Evolutionary conservation across 2,888 invertebrate species (phyloP).

Genomic region (Zeuzera pyrina): DNA sequence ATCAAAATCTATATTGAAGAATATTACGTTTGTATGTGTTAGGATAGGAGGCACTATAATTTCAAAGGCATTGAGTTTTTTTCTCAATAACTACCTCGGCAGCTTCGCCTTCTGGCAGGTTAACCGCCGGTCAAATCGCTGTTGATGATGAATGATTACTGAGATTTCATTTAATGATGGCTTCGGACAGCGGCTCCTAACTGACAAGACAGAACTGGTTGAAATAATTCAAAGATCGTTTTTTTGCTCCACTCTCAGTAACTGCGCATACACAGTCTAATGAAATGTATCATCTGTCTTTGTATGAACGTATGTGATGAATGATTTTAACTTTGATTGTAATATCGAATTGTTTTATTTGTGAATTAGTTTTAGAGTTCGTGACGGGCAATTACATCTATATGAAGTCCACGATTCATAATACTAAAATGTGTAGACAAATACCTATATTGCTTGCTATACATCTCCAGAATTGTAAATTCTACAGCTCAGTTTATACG

Average conservation of each 20-base stretch:
- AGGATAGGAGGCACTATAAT: too few relatives aligned
- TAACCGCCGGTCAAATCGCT: slow-evolving; percentile 55
- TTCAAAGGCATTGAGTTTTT: too few relatives aligned
- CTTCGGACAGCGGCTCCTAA: slow-evolving; percentile 41
- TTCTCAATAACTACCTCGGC: slow-evolving; percentile 40
- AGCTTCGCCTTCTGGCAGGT: slow-evolving; percentile 43
- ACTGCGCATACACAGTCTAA: slow-evolving; percentile 22
- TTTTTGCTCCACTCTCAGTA: slow-evolving; percentile 23
- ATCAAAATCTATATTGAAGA: too few relatives aligned
- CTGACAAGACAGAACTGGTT: slow-evolving; percentile 42
- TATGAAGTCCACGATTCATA: too few relatives aligned
- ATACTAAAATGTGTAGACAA: too few relatives aligned
- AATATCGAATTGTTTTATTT: slow-evolving; percentile 18
- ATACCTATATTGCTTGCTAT: too few relatives aligned
- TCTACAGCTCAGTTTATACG: too few relatives aligned
- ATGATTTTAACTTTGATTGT: slow-evolving; percentile 13
- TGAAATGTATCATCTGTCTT: slow-evolving; percentile 47
- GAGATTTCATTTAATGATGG: slow-evolving; percentile 64
- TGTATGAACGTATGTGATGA: slow-evolving; percentile 25
- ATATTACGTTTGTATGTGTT: too few relatives aligned
- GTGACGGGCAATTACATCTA: neutral
- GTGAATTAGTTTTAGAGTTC: neutral
- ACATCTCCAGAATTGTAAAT: too few relatives aligned
- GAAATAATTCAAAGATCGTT: slow-evolving; percentile 23
- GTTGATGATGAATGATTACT: slow-evolving; percentile 69